A percentile compares a stretch with the other conserved stretches of the same genome.
Evolutionary conservation across 2,888 invertebrate species (phyloP).

Genomic region (Stenolophus ochropezus): DNA sequence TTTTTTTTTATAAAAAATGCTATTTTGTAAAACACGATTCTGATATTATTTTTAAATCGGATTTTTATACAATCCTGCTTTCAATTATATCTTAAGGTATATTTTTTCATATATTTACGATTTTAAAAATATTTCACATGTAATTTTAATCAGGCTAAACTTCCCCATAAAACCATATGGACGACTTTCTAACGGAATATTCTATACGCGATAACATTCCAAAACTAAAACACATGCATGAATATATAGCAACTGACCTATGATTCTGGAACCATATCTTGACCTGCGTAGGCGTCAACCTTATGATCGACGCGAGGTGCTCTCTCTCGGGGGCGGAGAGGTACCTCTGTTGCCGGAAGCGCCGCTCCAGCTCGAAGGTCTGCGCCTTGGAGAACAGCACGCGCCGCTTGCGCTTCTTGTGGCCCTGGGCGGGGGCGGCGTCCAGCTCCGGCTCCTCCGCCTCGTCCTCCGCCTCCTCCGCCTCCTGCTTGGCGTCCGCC

Average conservation of each 20-base stretch:
- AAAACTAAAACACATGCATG: too few species aligned
- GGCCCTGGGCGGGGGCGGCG: slow-evolving; percentile 72
- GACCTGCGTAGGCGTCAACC: slow-evolving; percentile 97
- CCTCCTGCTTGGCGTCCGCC: slow-evolving; percentile 70
- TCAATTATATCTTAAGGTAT: too few species aligned
- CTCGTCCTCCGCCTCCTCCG: slow-evolving; percentile 76
- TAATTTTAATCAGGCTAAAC: too few species aligned
- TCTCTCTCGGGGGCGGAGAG: slow-evolving; percentile 98
- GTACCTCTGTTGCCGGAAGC: slow-evolving; percentile 97
- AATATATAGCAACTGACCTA: slow-evolving; percentile 77
- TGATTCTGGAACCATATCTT: slow-evolving; percentile 99
- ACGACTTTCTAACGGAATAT: too few species aligned
- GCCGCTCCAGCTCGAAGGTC: slow-evolving; percentile 95
- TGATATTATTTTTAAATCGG: too few species aligned
- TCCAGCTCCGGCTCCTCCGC: slow-evolving; percentile 72
- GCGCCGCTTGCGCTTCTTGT: slow-evolving; percentile 95
- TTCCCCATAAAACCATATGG: too few species aligned
- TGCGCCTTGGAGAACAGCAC: slow-evolving; percentile 98
- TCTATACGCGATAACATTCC: too few species aligned
- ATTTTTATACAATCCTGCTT: too few species aligned
- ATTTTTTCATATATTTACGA: too few species aligned
- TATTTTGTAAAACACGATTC: too few species aligned
- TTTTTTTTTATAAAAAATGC: too few species aligned
- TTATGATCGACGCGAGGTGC: slow-evolving; percentile 94
- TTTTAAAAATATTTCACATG: too few species aligned